phyloP scores from a whole-genome alignment of 92 coral and sea anemone species.

The Anthopleura xanthogrammica region DNA sequence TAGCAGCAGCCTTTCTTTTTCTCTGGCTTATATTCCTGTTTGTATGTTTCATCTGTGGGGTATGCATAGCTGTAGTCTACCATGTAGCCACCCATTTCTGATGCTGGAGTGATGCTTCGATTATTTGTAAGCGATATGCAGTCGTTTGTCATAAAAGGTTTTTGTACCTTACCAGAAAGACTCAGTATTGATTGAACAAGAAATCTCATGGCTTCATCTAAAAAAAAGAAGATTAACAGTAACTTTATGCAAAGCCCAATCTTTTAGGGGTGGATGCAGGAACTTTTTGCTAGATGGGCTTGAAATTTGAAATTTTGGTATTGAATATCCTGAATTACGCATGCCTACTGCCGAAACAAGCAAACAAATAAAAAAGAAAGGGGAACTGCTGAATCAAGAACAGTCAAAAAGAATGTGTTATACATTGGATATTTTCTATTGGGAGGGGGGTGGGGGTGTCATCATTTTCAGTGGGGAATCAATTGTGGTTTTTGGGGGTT shows the following conservation, averaged over 20 bases:
- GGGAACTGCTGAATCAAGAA: too few relatives aligned
- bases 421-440: too few relatives aligned
- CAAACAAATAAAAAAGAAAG: too few relatives aligned
- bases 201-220: slow-evolving; percentile 80
- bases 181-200: slow-evolving; percentile 81
- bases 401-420: too few relatives aligned
- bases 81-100: slow-evolving; percentile 48
- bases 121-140: slow-evolving; percentile 30
- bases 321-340: too few relatives aligned
- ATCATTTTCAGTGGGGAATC: too few relatives aligned
- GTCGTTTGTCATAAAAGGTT: slow-evolving; percentile 48
- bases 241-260: not conserved
- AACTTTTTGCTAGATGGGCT: too few relatives aligned
- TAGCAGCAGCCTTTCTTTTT: slow-evolving; percentile 48
- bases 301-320: too few relatives aligned
- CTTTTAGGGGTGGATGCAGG: too few relatives aligned
- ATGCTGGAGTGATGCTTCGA: slow-evolving; percentile 4
- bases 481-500: too few relatives aligned
- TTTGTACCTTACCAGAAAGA: slow-evolving; percentile 58
- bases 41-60: slow-evolving; percentile 57
- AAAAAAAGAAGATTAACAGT: not conserved
- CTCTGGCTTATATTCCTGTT: slow-evolving; percentile 25
- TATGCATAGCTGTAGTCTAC: slow-evolving; percentile 51
- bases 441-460: too few relatives aligned
- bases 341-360: too few relatives aligned